Conservation (phyloP, 2,888 invertebrate genomes). For the Arrhopalites spinosus region DNA sequence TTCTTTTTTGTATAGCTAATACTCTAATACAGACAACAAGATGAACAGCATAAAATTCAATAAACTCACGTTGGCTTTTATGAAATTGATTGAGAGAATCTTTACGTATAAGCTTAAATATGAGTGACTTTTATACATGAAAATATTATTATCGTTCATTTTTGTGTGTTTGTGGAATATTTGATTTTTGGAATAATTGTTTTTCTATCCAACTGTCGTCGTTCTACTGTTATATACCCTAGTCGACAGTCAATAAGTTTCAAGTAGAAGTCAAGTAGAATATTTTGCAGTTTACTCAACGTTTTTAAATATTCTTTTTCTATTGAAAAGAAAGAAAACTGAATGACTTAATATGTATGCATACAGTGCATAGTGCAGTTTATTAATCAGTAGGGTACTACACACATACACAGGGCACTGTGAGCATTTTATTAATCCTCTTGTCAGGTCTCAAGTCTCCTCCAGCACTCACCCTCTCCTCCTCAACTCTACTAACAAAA, state of each 20-base stretch:
- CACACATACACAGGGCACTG: not conserved
- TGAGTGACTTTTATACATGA: not conserved
- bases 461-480: constrained; percentile 20
- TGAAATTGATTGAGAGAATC: too few species aligned
- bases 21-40: too few species aligned
- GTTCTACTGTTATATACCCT: not conserved
- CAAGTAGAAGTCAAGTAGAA: constrained; percentile 15
- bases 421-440: constrained; percentile 33
- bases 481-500: constrained; percentile 18
- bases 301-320: not conserved
- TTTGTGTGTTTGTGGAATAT: not conserved
- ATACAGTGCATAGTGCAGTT: not conserved
- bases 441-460: constrained; percentile 23
- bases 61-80: too few species aligned
- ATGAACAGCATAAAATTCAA: too few species aligned
- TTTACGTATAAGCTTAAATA: too few species aligned
- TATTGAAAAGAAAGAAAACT: not conserved
- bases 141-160: not conserved
- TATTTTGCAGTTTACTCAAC: constrained; percentile 7
- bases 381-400: too few species aligned
- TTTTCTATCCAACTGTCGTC: constrained; percentile 1
- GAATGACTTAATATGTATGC: not conserved
- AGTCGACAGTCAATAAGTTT: not conserved
- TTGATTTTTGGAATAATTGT: constrained; percentile 1
- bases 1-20: too few species aligned